Evolutionary conservation across 2,797 vertebrate species (phyloP).

Genomic region (Eospalax fontanierii): DNA sequence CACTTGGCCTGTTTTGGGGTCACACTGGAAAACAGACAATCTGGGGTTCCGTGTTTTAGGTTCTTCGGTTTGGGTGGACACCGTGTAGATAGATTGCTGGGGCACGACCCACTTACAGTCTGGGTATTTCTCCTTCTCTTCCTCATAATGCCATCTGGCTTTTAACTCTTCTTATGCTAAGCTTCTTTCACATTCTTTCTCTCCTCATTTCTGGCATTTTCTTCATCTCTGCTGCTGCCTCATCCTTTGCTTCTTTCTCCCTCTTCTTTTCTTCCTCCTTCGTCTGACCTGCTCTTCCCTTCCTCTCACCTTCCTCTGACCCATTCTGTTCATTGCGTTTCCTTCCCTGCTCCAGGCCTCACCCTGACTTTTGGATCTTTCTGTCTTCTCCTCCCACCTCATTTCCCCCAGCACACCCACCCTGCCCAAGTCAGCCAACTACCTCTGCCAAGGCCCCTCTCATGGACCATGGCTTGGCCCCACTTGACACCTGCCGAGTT

Average conservation of each 20-base stretch:
- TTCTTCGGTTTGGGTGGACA: neutral
- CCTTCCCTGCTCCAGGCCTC: neutral
- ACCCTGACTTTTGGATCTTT: neutral
- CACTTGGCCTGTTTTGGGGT: neutral
- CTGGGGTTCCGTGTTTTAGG: neutral
- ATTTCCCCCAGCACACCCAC: neutral
- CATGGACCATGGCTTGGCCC: neutral
- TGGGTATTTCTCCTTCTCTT: neutral
- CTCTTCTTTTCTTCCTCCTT: neutral
- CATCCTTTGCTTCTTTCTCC: neutral
- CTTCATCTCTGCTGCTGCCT: neutral
- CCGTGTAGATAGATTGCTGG: neutral
- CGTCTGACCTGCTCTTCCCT: neutral
- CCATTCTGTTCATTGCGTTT: neutral
- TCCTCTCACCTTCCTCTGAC: neutral
- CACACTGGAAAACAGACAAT: neutral
- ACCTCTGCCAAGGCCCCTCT: neutral
- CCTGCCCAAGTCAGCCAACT: neutral
- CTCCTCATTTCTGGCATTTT: neutral
- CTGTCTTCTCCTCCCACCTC: no score
- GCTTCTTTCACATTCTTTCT: neutral
- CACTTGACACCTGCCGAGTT: neutral
- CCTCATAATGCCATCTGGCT: neutral
- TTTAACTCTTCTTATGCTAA: neutral
- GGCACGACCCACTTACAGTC: neutral